Base-by-base conservation (phyloP, 2,113 vertebrate species). In the Tenrec ecaudatus region DNA sequence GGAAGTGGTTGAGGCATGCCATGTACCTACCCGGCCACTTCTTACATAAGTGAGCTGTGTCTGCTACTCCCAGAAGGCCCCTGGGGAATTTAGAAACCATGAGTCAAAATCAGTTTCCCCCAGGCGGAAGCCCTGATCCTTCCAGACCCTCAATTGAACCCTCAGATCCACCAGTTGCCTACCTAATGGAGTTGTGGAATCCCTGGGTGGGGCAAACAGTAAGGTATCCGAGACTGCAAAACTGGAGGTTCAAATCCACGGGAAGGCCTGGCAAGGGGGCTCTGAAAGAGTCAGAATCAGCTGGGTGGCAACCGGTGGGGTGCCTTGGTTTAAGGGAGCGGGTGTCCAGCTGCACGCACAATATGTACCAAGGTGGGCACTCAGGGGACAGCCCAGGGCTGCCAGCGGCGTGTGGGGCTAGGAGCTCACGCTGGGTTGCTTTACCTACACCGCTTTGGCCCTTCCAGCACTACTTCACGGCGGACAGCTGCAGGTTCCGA, bases 401-500 rank as follows among this genome's bases (percentile, higher is more conserved):
- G 20, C 79, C 20, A 31, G 47, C 36, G 31, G 53, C 14, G 53
- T 60, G 8, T 19, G 79, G 16, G 78, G 27, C 15, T n/a, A 31
- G 43, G 53, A n/a, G 43, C 78, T 81, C 27, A 22, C 20, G 19
- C 71, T 20, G 3, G 7, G n/a, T 73, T 3, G 33, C 25, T 14
- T 43, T 22, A 82, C n/a, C 23, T 75, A 17, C 12, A 3, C 0
- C 86, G 0, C 16, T 76, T 84, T 88, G 66, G 83, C 57, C 43
- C 78, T 88, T 87, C 47, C 96, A 99, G 99, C 97, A 98, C 15
- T 97, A 97, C 94, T 99, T 99, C 97, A 98, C 94, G 71, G 98
- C 98, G 3, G 99, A 99, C 9, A 98, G 98, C 96, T 99, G 99
- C 53, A 95, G 96, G 29, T 98, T 98, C 97, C 95, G 81, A 85